A percentile compares a stretch with the other conserved stretches of the same genome.
Evolutionary conservation across 2,113 vertebrate genomes (phyloP).

Genomic region (Zapornia atra): DNA sequence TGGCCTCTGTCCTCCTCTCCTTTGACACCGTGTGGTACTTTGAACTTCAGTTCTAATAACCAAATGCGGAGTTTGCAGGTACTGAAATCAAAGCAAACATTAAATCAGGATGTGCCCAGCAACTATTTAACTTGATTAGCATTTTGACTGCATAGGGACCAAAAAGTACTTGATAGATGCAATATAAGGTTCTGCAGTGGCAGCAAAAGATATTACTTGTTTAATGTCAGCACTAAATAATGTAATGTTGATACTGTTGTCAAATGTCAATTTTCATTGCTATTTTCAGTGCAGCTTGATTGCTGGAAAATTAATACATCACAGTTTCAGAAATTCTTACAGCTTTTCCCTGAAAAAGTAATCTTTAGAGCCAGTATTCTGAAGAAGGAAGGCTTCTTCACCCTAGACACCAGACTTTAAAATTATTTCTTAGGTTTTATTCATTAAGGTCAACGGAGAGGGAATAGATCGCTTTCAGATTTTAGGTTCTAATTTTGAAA

Average conservation of each 20-base stretch:
- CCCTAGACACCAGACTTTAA: background rate
- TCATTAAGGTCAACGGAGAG: background rate
- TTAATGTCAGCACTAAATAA: constrained; percentile 63
- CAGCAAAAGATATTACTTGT: constrained; percentile 44
- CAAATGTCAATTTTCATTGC: constrained; percentile 63
- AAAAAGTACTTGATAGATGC: background rate
- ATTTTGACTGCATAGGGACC: constrained; percentile 25
- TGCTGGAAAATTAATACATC: constrained; percentile 46
- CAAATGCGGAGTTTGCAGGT: background rate
- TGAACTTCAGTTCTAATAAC: background rate
- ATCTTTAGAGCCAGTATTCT: background rate
- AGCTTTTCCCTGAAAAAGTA: background rate
- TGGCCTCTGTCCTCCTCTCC: background rate
- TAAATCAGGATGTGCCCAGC: constrained; percentile 3
- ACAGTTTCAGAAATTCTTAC: background rate
- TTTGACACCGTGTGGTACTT: background rate
- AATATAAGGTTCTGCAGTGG: background rate
- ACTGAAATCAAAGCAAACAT: background rate
- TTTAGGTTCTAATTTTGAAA: background rate
- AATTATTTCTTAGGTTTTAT: background rate
- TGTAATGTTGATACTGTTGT: constrained; percentile 20
- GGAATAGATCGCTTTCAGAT: background rate
- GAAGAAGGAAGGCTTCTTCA: background rate
- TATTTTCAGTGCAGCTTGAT: constrained; percentile 15
- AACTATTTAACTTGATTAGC: constrained; percentile 39